These are phyloP conservation scores for Chloroceryle amazona DNA, from an alignment of 2,797 vertebrate species.

Conservation along the genomic window DNA sequence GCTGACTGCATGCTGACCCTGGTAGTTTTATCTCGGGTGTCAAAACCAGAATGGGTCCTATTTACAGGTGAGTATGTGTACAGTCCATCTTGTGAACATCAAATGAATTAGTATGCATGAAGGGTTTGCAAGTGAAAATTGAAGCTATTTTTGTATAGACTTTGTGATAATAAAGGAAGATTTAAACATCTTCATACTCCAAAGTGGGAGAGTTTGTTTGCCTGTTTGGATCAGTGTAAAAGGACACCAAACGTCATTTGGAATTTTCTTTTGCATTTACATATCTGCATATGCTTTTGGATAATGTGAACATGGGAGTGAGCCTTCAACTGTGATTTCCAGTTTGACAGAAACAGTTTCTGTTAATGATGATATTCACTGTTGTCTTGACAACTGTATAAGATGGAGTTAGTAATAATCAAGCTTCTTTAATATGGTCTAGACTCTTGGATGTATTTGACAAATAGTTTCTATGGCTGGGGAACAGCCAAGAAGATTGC, in stretches of 20 bases:
- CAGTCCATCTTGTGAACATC: neutral
- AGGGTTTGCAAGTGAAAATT: constrained; percentile 16
- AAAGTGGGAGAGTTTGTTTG: neutral
- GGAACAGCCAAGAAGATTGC: constrained; percentile 20
- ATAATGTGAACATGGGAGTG: neutral
- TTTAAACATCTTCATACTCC: neutral
- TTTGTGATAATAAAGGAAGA: neutral
- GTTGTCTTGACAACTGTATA: constrained; percentile 64
- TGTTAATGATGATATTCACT: constrained; percentile 53
- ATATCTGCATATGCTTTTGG: constrained; percentile 1
- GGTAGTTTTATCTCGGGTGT: neutral
- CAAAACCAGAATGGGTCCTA: neutral
- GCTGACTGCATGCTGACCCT: neutral
- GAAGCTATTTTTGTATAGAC: neutral
- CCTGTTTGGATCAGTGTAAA: neutral
- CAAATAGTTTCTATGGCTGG: constrained; percentile 34
- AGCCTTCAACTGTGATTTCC: constrained; percentile 39
- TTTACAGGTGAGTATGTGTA: neutral
- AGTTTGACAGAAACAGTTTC: constrained; percentile 3
- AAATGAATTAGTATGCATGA: neutral
- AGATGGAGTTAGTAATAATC: constrained; percentile 54
- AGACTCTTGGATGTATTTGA: constrained; percentile 42
- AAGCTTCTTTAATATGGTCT: constrained; percentile 44
- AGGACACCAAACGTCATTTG: neutral
- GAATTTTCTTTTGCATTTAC: constrained; percentile 1